Base-by-base conservation (phyloP, 2,797 vertebrate species). In the Pogoniulus pusillus region DNA sequence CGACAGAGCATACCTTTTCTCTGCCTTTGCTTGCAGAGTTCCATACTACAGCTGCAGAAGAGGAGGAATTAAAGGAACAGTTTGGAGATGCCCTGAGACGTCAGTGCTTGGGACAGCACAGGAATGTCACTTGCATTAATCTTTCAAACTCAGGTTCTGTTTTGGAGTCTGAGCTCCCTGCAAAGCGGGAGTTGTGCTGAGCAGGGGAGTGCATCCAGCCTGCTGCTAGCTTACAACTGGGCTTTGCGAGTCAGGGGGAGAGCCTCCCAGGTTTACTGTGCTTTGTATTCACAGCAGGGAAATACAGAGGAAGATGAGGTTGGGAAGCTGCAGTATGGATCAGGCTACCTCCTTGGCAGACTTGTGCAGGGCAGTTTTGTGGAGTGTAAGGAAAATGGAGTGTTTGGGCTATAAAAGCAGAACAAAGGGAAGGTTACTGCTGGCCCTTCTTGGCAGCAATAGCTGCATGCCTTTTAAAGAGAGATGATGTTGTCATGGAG, bases 401-500 rank as follows among this genome's bases (percentile, higher is more conserved):
- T 17, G 17, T 41, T 58, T 9, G 65, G 34, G 75, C 78, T 75
- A 35, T 73, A 94, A 81, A 81, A 87, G 54, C 41, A 11, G 73
- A 45, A 92, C 63, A 95, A 93, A 95, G 77, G 53, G 80, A 81
- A 90, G 75, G 84, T 92, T 85, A 68, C 37, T 2, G 10, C 47
- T 51, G 60, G 72, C 76, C 69, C 68, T 74, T 29, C 68, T 80
- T 89, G 93, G 91, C 92, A 84, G 79, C 43, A 12, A 3, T 1
- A 66, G 63, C 92, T 93, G 60, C 68, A 71, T 90, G 74, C 86
- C 84, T 95, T 95, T 95, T 91, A 37, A 79, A 85, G 94, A 15
- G 65, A 69, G 64, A 45, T 82, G 57, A 77, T 71, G 94, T 96
- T 96, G 93, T 94, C 91, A 92, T 93, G 94, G 94, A 92, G 93